Base-by-base conservation (phyloP, 2,797 vertebrate species). In the Pteropus rufus region DNA sequence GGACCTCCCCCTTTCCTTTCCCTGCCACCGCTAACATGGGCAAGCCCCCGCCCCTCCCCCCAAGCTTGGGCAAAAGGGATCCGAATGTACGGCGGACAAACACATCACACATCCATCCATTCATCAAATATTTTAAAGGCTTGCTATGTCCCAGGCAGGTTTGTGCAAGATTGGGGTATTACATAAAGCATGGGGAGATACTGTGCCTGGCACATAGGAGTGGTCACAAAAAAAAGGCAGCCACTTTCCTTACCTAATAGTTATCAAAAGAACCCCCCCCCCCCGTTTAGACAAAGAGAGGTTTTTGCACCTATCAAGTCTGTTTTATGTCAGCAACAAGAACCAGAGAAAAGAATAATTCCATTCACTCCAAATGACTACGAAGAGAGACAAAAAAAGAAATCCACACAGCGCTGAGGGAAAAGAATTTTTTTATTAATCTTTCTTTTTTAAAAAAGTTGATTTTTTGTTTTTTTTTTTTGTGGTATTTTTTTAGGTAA, bases 381-480 rank as follows among this genome's bases (percentile, higher is more conserved):
- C 36, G 16, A 52, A 69, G 21, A 24, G 72, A 10, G n/a, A 67
- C n/a, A 56, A 95, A 93, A 92, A 95, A 88, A 97, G 91, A 96
- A 97, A 97, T 87, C 89, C 97, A 97, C 95, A 79, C 97, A 75
- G 97, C 96, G 69, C 87, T 88, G 97, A 98, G 95, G 97, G 97
- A 80, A 89, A 79, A 58, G 12, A 34, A 46, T 80, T 9, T 26
- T 93, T 97, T 98, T 97, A 97, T 98, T 97, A 96, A 97, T 97
- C 93, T 97, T 98, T 97, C 94, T 94, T 96, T 96, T 92, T 96
- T 97, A 90, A 97, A 98, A 98, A 97, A 85, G 93, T 86, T 97
- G 29, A 86, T 60, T 84, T 94, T 96, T 90, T 34, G 44, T 11
- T 62, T 10, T 39, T 81, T 85, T 58, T 70, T 3, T 15, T 12